Evolutionary conservation across 2,113 vertebrate species (phyloP), one percentile per base, ranked within the genome.

Genomic region (Puntigrus tetrazona): DNA sequence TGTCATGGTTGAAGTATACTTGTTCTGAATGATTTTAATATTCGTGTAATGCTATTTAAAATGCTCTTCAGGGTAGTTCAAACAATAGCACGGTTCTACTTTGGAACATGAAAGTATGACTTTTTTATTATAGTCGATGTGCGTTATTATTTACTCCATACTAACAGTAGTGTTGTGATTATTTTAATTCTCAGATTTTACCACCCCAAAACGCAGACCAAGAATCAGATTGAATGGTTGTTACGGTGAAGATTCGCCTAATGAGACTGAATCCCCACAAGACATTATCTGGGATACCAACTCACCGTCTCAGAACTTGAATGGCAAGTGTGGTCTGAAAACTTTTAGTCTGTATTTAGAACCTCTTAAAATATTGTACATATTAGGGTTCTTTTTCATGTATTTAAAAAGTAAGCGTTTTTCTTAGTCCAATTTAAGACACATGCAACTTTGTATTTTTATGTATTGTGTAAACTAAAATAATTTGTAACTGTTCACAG

Each of bases 221-320:
- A 87, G 18, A 45, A 41, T 84, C 78, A 84, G 85, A 61, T 91
- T 70, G 81, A 43, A 52, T 1, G 67, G 82, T 10, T 27, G 88
- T 25, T 88, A 59, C 63, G 73, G 83, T 83, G 90, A 83, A 5
- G 92, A 93, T 22, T 95, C 94, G 34, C 93, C 92, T 0, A 88
- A 91, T 31, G 94, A 94, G 38, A 84, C 83, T 18, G 94, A 94
- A 69, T 14, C 79, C 9, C 76, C 91, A 0, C 93, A 95, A 41
- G 94, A 94, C 76, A 95, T 94, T 8, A 52, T 94, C 87, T 95
- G 94, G 94, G 94, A 94, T 76, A 11, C 92, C 8, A 91, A 90
- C 13, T 94, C 94, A 38, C 94, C 94, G 74, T 90, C 89, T 36
- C 85, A 85, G 27, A 43, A 34, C 59, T 69, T 78, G 8, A 55